Percentiles rank a stretch among this genome's conserved stretches.
Evolutionary conservation across 2,888 invertebrate species (phyloP).

Genomic region (Drosophila neonasuta): DNA sequence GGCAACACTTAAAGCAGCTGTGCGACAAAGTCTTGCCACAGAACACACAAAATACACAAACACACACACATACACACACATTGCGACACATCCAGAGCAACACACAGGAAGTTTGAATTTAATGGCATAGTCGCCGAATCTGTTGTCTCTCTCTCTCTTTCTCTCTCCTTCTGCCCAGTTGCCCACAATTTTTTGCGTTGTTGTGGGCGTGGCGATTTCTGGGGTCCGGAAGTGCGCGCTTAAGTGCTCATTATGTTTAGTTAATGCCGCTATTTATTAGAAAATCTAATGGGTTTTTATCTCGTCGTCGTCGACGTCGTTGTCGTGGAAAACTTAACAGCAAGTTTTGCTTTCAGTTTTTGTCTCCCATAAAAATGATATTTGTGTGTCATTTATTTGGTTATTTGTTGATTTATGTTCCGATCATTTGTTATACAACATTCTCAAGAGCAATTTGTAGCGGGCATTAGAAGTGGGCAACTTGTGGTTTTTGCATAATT

Average conservation of each 20-base stretch:
- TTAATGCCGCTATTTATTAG: slow-evolving; percentile 74
- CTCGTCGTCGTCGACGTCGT: slow-evolving; percentile 13
- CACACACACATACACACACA: slow-evolving; percentile 34
- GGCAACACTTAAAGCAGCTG: slow-evolving; percentile 67
- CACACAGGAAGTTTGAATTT: slow-evolving; percentile 63
- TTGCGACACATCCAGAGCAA: neutral
- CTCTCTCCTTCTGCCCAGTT: neutral
- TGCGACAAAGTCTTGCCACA: slow-evolving; percentile 49
- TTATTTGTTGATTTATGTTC: slow-evolving; percentile 64
- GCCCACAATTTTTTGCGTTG: slow-evolving; percentile 13
- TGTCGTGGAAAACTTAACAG: slow-evolving; percentile 34
- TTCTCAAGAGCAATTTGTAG: slow-evolving; percentile 51
- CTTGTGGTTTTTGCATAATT: slow-evolving; percentile 60
- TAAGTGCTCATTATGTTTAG: slow-evolving; percentile 76
- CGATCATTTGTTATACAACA: slow-evolving; percentile 54
- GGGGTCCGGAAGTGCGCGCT: slow-evolving; percentile 69
- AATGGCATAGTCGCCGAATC: slow-evolving; percentile 50
- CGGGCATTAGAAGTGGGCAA: slow-evolving; percentile 22
- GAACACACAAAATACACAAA: slow-evolving; percentile 29
- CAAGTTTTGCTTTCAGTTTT: slow-evolving; percentile 41
- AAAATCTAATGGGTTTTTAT: slow-evolving; percentile 72
- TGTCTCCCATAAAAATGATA: slow-evolving; percentile 59
- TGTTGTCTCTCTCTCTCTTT: neutral
- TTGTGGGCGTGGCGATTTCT: slow-evolving; percentile 49
- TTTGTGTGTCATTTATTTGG: slow-evolving; percentile 68